A percentile compares a stretch with the other conserved stretches of the same genome.
These are phyloP conservation scores for Atractosteus spatula DNA, from an alignment of 2,113 vertebrate genomes.

Conservation along the genomic window DNA sequence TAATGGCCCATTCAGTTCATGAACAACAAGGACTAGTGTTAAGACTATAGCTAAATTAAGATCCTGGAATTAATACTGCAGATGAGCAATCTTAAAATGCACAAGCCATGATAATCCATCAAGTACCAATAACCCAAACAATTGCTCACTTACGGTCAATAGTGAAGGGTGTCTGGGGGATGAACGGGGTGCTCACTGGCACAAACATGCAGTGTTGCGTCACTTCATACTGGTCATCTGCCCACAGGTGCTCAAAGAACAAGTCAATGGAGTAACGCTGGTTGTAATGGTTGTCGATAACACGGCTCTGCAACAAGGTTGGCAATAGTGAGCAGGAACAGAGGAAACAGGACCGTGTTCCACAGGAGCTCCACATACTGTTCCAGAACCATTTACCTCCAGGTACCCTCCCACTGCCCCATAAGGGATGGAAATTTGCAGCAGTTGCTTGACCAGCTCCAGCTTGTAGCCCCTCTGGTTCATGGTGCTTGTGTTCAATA, in stretches of 20 bases:
- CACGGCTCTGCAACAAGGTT: background rate
- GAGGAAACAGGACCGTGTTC: too few species aligned
- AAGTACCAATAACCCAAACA: too few species aligned
- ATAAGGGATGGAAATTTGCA: background rate
- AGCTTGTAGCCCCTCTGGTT: background rate
- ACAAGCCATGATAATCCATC: too few species aligned
- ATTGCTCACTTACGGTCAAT: background rate
- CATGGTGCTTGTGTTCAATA: background rate
- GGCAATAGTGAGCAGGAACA: background rate
- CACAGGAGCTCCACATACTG: background rate
- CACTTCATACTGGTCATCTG: background rate
- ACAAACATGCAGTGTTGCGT: background rate
- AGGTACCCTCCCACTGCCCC: background rate
- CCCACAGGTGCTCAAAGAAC: background rate
- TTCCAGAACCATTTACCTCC: background rate
- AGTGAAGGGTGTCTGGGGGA: background rate
- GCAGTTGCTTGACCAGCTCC: background rate
- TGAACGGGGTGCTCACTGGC: background rate
- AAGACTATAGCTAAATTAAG: too few species aligned
- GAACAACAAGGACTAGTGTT: too few species aligned
- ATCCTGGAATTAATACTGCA: too few species aligned
- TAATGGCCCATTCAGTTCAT: too few species aligned
- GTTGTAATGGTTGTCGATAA: conserved; percentile 7
- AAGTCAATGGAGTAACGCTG: background rate
- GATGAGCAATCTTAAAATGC: too few species aligned